Percentiles rank a stretch among this genome's conserved stretches.
Conservation (phyloP, 2,797 vertebrate genomes). For the Urophycis tenuis region DNA sequence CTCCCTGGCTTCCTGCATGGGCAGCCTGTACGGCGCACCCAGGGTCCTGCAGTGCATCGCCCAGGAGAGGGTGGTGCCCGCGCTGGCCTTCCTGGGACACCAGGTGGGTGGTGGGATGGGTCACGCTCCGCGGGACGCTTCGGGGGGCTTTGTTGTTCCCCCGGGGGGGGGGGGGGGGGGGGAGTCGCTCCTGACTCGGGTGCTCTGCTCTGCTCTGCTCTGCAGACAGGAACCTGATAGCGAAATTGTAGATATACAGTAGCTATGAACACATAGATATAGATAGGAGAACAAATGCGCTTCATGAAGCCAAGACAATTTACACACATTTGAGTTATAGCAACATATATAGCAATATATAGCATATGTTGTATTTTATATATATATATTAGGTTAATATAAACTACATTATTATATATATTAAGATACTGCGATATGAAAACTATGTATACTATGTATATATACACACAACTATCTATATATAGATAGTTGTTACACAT, state of each 20-base stretch:
- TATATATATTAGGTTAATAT: not conserved
- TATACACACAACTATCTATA: not conserved
- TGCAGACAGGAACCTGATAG: not conserved
- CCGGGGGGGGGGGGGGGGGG: no score
- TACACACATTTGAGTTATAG: not conserved
- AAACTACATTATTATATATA: no score
- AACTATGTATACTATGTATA: not conserved
- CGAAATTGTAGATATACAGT: not conserved
- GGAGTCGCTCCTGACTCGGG: not conserved
- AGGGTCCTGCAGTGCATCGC: conserved; percentile 96
- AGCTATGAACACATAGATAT: not conserved
- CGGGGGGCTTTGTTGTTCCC: conserved; percentile 1
- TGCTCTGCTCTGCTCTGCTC: no score
- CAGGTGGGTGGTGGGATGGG: conserved; percentile 76
- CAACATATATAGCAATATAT: not conserved
- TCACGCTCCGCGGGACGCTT: not conserved
- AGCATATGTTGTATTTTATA: not conserved
- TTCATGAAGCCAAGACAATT: not conserved
- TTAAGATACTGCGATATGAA: not conserved
- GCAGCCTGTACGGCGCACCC: conserved; percentile 90
- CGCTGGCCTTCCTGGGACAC: conserved; percentile 75
- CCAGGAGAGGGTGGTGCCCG: conserved; percentile 89
- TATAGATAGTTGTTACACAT: not conserved
- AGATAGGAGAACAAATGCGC: not conserved
- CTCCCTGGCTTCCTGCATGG: conserved; percentile 97